These are phyloP conservation scores for Lateolabrax maculatus DNA, from an alignment of 2,797 vertebrate species.

Conservation along the genomic window DNA sequence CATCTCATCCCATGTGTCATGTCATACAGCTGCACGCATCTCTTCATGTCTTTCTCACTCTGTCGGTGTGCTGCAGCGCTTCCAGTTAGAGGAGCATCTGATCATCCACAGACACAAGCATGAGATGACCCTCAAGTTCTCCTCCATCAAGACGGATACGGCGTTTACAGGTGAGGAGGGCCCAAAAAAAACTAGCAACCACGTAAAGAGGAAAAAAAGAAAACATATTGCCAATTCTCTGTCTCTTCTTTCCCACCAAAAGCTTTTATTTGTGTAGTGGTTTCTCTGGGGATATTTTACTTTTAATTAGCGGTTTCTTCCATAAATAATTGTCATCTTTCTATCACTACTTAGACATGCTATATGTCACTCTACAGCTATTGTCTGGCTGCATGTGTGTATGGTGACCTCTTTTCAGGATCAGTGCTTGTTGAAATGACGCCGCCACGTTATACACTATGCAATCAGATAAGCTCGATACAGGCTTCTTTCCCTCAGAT, in stretches of 20 bases:
- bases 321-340: background rate
- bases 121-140: slow-evolving; percentile 99
- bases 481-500: slow-evolving; percentile 53
- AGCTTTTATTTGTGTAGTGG: background rate
- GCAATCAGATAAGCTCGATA: slow-evolving; percentile 73
- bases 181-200: background rate
- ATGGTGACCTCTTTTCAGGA: slow-evolving; percentile 34
- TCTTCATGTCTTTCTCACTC: slow-evolving; percentile 50
- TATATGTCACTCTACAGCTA: slow-evolving; percentile 24
- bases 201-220: background rate
- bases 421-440: slow-evolving; percentile 57
- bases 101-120: slow-evolving; percentile 99
- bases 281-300: background rate
- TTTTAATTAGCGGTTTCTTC: background rate
- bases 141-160: slow-evolving; percentile 94
- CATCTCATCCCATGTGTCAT: slow-evolving; percentile 26
- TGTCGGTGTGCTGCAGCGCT: slow-evolving; percentile 87
- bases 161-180: slow-evolving; percentile 92
- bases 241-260: background rate
- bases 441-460: slow-evolving; percentile 60
- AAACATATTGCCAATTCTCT: background rate
- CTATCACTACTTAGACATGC: background rate
- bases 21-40: slow-evolving; percentile 23
- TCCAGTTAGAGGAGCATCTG: slow-evolving; percentile 97
- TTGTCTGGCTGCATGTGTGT: slow-evolving; percentile 28